phyloP scores from a whole-genome alignment of 1,140 invertebrate species.

The Sarcophaga peregrina region DNA sequence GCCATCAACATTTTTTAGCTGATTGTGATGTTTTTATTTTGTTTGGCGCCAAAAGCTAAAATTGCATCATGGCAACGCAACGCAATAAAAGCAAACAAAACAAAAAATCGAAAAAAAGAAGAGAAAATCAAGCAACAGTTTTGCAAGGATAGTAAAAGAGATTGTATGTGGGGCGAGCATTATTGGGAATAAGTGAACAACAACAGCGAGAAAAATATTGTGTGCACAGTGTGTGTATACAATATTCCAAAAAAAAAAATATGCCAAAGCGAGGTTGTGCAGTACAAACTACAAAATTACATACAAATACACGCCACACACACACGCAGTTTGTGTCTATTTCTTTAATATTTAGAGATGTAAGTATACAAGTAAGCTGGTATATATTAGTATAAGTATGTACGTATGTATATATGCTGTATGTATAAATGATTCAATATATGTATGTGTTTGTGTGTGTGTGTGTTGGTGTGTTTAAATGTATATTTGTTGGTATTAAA shows the following conservation, averaged over 20 bases:
- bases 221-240: background rate
- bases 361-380: background rate
- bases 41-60: conserved; percentile 36
- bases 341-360: no score
- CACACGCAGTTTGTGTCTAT: background rate
- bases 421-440: no score
- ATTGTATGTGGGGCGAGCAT: background rate
- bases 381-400: background rate
- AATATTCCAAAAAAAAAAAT: conserved; percentile 23
- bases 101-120: no score
- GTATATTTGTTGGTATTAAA: background rate
- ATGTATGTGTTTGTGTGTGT: background rate
- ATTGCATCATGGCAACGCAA: conserved; percentile 25
- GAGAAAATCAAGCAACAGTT: conserved; percentile 17
- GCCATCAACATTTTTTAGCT: conserved; percentile 1
- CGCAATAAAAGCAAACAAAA: no score
- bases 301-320: background rate
- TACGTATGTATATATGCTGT: no score
- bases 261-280: conserved; percentile 27
- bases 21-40: conserved; percentile 22
- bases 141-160: background rate
- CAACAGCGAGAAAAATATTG: background rate
- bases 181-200: conserved; percentile 11
- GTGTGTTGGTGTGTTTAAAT: no score
- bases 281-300: background rate